Evolutionary conservation across 2,888 invertebrate species (phyloP).

Genomic region (Himalopsyche anomala): DNA sequence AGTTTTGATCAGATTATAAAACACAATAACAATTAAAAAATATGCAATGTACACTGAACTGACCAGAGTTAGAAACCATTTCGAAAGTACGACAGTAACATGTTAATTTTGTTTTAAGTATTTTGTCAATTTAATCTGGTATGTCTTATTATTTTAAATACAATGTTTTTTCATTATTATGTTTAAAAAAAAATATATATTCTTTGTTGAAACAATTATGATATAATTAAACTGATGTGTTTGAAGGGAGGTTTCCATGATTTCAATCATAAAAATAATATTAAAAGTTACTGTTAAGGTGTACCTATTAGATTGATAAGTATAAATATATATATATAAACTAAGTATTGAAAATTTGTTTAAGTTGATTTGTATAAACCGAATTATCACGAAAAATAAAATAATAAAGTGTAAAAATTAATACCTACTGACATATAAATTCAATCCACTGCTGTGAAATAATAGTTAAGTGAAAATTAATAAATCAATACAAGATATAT

Average conservation of each 20-base stretch:
- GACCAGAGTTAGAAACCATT: no score
- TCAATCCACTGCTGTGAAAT: conserved; percentile 64
- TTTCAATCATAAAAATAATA: conserved; percentile 38
- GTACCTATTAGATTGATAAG: conserved; percentile 42
- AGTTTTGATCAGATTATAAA: no score
- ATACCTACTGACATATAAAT: conserved; percentile 57
- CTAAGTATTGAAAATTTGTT: conserved; percentile 36
- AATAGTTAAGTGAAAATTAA: conserved; percentile 59
- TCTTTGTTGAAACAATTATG: neutral
- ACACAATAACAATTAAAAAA: no score
- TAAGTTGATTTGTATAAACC: conserved; percentile 61
- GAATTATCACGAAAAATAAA: conserved; percentile 61
- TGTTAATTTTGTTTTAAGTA: no score
- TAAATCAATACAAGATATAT: conserved; percentile 51
- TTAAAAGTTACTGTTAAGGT: conserved; percentile 28
- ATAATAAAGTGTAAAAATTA: conserved; percentile 53
- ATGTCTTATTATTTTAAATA: no score
- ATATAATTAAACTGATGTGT: neutral
- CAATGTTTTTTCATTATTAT: no score
- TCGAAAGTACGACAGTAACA: no score
- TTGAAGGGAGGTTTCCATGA: conserved; percentile 6
- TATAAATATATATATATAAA: conserved; percentile 43
- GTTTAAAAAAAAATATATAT: no score
- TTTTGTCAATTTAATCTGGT: no score
- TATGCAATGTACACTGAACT: no score